phyloP scores from a whole-genome alignment of 1,140 invertebrate species.

The Myzus persicae region DNA sequence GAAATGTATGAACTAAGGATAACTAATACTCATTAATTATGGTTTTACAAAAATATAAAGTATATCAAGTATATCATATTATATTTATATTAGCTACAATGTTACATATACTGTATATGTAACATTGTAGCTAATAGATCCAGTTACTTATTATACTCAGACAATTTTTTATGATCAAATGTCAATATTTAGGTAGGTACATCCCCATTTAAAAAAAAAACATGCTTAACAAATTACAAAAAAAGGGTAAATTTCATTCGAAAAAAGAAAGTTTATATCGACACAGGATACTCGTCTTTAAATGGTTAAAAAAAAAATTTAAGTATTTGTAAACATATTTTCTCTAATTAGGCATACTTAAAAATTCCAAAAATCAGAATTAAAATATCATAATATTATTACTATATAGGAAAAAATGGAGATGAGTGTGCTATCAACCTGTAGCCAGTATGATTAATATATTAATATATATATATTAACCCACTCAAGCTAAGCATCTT shows the following conservation, averaged over 20 bases:
- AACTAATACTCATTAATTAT: too few relatives aligned
- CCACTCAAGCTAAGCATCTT: background rate
- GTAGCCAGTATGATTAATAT: too few relatives aligned
- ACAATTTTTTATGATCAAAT: background rate
- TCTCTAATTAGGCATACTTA: background rate
- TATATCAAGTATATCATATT: too few relatives aligned
- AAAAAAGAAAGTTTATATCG: background rate
- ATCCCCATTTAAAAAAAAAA: background rate
- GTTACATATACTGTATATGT: too few relatives aligned
- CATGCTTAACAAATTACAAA: too few relatives aligned
- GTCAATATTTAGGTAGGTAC: background rate
- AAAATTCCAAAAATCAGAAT: background rate
- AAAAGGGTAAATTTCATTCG: too few relatives aligned
- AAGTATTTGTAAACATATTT: background rate
- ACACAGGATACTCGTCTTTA: background rate
- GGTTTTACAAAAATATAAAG: background rate
- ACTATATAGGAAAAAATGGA: background rate
- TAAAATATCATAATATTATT: background rate
- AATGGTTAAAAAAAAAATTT: background rate
- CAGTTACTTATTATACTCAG: background rate
- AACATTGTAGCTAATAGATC: too few relatives aligned
- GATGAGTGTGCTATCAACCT: background rate
- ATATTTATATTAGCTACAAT: too few relatives aligned
- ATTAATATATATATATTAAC: background rate
- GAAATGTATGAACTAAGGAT: too few relatives aligned